phyloP scores from a whole-genome alignment of 2,797 vertebrate species.

The Diplodus puntazzo region DNA sequence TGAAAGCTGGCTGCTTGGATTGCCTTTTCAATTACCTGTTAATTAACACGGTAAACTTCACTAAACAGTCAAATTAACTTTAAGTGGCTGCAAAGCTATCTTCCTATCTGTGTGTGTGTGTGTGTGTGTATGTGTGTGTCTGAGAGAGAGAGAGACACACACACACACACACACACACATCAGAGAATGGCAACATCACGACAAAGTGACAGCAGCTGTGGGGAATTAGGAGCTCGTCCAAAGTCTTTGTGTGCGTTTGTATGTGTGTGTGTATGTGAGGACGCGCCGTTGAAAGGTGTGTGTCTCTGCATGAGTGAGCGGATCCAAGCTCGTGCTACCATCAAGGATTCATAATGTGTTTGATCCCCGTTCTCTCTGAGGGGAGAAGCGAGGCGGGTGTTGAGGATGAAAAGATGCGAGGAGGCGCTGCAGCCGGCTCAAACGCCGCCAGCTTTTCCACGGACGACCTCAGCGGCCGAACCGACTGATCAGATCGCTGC shows the following conservation, averaged over 20 bases:
- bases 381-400: constrained; percentile 4
- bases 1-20: constrained; percentile 37
- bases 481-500: constrained; percentile 27
- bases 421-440: constrained; percentile 14
- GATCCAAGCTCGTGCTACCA: not conserved
- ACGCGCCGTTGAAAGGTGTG: too few species aligned
- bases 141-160: not conserved
- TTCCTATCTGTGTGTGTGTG: constrained; percentile 8
- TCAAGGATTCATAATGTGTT: constrained; percentile 16
- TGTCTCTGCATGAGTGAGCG: not conserved
- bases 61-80: constrained; percentile 12
- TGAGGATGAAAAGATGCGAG: constrained; percentile 32
- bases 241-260: not conserved
- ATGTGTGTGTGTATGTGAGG: not conserved
- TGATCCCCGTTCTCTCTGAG: constrained; percentile 32
- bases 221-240: not conserved
- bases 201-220: constrained; percentile 15
- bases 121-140: constrained; percentile 6
- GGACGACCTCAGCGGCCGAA: constrained; percentile 24
- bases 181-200: not conserved
- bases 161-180: not conserved
- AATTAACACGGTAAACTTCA: constrained; percentile 21
- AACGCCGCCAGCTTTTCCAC: not conserved
- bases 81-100: not conserved
- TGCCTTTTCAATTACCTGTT: constrained; percentile 43